Percentiles rank a stretch among this genome's conserved stretches.
These are phyloP conservation scores for Cydia strobilella DNA, from an alignment of 1,140 invertebrate species.

Conservation along the genomic window DNA sequence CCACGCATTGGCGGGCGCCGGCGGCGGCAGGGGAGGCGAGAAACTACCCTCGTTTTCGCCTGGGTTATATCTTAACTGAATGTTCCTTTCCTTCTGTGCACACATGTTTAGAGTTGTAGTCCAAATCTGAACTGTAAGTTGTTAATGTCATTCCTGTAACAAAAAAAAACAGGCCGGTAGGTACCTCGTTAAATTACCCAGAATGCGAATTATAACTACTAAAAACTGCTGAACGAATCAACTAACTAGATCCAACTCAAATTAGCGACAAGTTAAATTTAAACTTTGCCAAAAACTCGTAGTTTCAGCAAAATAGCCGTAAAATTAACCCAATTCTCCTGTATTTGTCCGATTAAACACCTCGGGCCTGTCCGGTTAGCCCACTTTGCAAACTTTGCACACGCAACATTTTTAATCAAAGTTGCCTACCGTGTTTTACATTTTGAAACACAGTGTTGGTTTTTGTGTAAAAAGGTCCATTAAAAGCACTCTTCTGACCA, in stretches of 20 bases:
- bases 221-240: background rate
- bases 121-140: too few relatives aligned
- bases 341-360: constrained; percentile 9
- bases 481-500: constrained; percentile 30
- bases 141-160: too few relatives aligned
- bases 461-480: constrained; percentile 25
- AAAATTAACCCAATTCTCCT: background rate
- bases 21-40: too few relatives aligned
- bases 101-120: too few relatives aligned
- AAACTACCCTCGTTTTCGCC: too few relatives aligned
- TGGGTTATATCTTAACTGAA: too few relatives aligned
- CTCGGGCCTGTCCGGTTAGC: constrained; percentile 13
- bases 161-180: too few relatives aligned
- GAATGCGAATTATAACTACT: background rate
- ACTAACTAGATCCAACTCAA: background rate
- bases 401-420: constrained; percentile 32
- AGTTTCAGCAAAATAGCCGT: background rate
- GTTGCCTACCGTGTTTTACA: constrained; percentile 28
- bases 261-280: constrained; percentile 6
- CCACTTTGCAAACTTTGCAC: constrained; percentile 13
- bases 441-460: constrained; percentile 16
- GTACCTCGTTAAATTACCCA: background rate
- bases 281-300: background rate
- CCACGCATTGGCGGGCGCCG: too few relatives aligned
- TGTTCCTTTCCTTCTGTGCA: too few relatives aligned